Base-by-base conservation (phyloP, 2,797 vertebrate genomes). In the Schizopygopsis malacanthus region DNA sequence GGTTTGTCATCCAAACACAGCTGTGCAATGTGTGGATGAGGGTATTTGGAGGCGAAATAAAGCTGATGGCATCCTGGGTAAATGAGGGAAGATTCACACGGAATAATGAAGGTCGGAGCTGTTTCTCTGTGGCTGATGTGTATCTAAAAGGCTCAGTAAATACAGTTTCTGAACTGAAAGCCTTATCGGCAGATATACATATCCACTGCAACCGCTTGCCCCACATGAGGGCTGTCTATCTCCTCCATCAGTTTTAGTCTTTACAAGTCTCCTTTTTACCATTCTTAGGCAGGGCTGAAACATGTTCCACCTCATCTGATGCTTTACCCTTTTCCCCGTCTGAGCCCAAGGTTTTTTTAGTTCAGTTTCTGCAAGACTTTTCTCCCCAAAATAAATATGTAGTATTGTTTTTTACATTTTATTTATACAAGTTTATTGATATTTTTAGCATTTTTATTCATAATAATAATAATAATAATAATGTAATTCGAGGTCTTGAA, bases 171-270 rank as follows among this genome's bases (percentile, higher is more conserved):
- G 93, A 95, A 93, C 92, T 93, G 91, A 94, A 93, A 92, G 91
- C 88, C 92, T 95, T 95, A 96, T 95, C 95, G 92, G 92, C 90
- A 95, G 95, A 96, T 96, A 96, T 96, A 96, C 95, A 95, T 94
- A 94, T 94, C 93, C 95, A 93, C 93, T 93, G 93, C 92, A 94
- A 94, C 93, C 92, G 92, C 91, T 87, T 90, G 90, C 91, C 94
- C 94, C 93, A 95, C 94, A 96, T 96, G 95, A 95, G 94, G 94
- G 94, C 93, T 85, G 18, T 67, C 86, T 87, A 96, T 96, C 95
- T 91, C 56, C 39, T 82, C 65, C 72, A 96, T 96, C 95, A 90
- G 90, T 91, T 95, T 93, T 93, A 90, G 93, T 93, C 92, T 90
- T 89, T 89, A 77, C 87, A 92, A 89, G 87, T 85, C 85, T 88